Evolutionary conservation across 1,140 invertebrate genomes (phyloP).

Genomic region (Phthorimaea operculella): DNA sequence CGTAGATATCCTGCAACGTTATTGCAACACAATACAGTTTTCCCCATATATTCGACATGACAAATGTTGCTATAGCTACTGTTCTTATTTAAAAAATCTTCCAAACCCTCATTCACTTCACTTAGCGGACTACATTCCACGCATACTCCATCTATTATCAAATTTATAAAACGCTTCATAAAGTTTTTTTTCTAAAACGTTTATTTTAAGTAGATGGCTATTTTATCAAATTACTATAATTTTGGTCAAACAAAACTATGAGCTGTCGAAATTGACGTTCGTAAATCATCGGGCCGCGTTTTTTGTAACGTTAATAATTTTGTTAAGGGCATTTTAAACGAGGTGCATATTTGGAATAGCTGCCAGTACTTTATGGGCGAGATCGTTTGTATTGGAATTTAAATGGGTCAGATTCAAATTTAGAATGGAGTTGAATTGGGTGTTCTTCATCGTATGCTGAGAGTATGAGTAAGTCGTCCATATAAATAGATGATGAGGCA

Average conservation of each 20-base stretch:
- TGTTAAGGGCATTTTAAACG: slow-evolving; percentile 60
- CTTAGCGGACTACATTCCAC: slow-evolving; percentile 29
- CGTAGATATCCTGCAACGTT: background rate
- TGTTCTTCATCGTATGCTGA: background rate
- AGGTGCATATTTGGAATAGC: slow-evolving; percentile 52
- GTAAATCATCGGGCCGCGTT: slow-evolving; percentile 58
- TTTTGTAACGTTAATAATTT: slow-evolving; percentile 59
- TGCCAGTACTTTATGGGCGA: slow-evolving; percentile 50
- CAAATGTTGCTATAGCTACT: background rate
- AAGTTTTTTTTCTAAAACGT: slow-evolving; percentile 34
- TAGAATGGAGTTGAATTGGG: slow-evolving; percentile 20
- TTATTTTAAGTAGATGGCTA: slow-evolving; percentile 57
- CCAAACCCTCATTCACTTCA: background rate
- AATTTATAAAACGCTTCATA: slow-evolving; percentile 19
- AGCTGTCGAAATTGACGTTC: slow-evolving; percentile 60
- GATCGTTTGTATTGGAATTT: slow-evolving; percentile 54
- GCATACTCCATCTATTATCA: slow-evolving; percentile 43
- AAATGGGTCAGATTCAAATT: slow-evolving; percentile 35
- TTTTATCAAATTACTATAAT: slow-evolving; percentile 66
- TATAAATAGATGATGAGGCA: too few species aligned
- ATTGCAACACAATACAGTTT: background rate
- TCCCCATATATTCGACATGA: background rate
- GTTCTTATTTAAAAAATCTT: background rate
- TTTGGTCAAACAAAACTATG: slow-evolving; percentile 53
- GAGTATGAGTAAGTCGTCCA: background rate